Evolutionary conservation across 2,888 invertebrate species (phyloP).

Genomic region (Encarsia formosa): DNA sequence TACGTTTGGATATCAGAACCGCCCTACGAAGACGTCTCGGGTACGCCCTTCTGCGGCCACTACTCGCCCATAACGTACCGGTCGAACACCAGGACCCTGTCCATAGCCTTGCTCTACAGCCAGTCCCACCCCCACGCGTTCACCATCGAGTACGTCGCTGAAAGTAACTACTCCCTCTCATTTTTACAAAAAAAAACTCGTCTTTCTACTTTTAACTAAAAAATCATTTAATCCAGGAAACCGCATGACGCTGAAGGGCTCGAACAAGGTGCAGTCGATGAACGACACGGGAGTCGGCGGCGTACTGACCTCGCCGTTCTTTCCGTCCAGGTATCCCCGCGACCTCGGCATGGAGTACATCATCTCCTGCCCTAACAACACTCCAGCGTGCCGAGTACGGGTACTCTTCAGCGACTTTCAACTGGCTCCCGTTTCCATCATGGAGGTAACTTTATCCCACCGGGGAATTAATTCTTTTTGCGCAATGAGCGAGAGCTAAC

Average conservation of each 20-base stretch:
- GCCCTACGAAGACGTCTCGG: conserved; percentile 60
- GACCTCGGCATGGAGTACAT: conserved; percentile 65
- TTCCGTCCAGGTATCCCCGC: conserved; percentile 63
- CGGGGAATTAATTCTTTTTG: too few species aligned
- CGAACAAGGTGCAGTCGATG: conserved; percentile 36
- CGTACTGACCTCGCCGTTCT: conserved; percentile 63
- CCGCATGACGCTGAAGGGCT: conserved; percentile 46
- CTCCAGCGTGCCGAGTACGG: conserved; percentile 56
- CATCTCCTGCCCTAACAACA: conserved; percentile 57
- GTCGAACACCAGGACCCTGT: conserved; percentile 60
- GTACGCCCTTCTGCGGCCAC: conserved; percentile 60
- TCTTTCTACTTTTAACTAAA: neutral
- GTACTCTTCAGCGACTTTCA: conserved; percentile 68
- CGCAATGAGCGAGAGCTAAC: too few species aligned
- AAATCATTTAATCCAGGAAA: conserved; percentile 53
- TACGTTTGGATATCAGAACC: conserved; percentile 65
- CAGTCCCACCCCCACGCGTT: conserved; percentile 61
- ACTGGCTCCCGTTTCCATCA: conserved; percentile 61
- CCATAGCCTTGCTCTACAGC: conserved; percentile 59
- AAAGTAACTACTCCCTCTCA: conserved; percentile 53
- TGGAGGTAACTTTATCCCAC: too few species aligned
- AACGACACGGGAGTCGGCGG: conserved; percentile 53
- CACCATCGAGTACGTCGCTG: conserved; percentile 61
- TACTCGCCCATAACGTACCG: conserved; percentile 53
- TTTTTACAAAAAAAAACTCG: neutral